phyloP scores from a whole-genome alignment of 2,113 vertebrate species.

The Donacobius atricapilla region DNA sequence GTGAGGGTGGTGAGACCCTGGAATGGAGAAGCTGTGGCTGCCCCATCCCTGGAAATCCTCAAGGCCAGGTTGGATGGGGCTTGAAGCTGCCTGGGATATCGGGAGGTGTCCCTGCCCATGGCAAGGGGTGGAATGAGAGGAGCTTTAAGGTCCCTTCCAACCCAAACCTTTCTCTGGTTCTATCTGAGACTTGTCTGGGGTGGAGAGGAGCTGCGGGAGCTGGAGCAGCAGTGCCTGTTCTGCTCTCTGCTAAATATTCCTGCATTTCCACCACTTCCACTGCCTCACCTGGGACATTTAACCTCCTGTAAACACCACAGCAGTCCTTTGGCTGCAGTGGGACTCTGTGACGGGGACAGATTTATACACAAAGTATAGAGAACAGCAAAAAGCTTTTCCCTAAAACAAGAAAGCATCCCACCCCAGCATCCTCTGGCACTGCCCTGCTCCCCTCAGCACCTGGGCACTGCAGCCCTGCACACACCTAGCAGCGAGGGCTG shows the following conservation, averaged over 20 bases:
- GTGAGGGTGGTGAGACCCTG: not conserved
- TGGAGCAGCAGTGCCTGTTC: not conserved
- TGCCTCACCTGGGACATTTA: not conserved
- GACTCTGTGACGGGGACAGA: not conserved
- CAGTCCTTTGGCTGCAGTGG: not conserved
- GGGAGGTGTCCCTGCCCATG: not conserved
- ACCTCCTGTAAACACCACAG: not conserved
- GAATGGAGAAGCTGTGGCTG: not conserved
- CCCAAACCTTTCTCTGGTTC: not conserved
- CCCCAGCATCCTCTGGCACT: not conserved
- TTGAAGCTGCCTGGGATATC: not conserved
- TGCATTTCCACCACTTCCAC: not conserved
- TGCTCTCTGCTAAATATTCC: not conserved
- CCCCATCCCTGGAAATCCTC: not conserved
- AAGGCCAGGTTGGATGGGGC: not conserved
- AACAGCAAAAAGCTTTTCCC: not conserved
- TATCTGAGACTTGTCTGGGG: rapidly evolving
- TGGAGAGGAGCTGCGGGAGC: not conserved
- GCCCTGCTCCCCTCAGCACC: not conserved
- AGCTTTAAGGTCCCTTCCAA: not conserved
- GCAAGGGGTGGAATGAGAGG: not conserved
- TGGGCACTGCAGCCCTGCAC: not conserved
- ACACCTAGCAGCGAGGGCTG: not conserved
- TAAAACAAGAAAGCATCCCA: not conserved
- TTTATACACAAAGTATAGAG: rapidly evolving